Evolutionary conservation across 2,113 vertebrate genomes (phyloP), one percentile per base, ranked within the genome.

Genomic region (Xiphias gladius): DNA sequence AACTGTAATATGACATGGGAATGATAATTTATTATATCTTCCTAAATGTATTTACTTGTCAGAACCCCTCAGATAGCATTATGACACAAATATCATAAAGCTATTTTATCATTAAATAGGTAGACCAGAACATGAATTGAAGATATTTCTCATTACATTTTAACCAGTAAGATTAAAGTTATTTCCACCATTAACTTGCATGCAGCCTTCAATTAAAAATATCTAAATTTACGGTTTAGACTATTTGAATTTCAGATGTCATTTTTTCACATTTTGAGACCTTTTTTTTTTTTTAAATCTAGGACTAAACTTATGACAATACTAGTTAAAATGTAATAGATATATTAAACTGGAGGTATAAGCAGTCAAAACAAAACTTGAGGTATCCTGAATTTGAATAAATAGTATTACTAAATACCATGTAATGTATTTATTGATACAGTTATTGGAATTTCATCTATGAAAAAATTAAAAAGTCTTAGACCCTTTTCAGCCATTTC

Each of bases 401-500:
- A 20, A n/a, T 8, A 54, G 20, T n/a, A 12, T 54, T n/a, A n/a
- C 3, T 10, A 10, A n/a, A 54, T 10, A 54, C 10, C 3, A n/a
- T 54, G 1, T n/a, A n/a, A 54, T 54, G 2, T 2, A 52, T 52
- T 52, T 52, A 22, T 52, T 22, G 3, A 54, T n/a, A 12, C 52
- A n/a, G 3, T 39, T 9, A n/a, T 11, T 37, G 10, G 32, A 13
- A 20, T 28, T n/a, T 50, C 2, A 39, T 30, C 30, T 48, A 16
- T 10, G 22, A 4, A 22, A 67, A 46, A n/a, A n/a, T n/a, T n/a
- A n/a, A 72, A 69, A 35, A 35, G 24, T 57, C 72, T 66, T 17
- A 37, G 8, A 76, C 32, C 54, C n/a, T 66, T 20, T 26, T 65
- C 50, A 69, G 14, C 43, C 1, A 57, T 65, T 70, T 70, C 17